phyloP scores from a whole-genome alignment of 2,888 invertebrate species.

The Pycnomerus fuliginosus region DNA sequence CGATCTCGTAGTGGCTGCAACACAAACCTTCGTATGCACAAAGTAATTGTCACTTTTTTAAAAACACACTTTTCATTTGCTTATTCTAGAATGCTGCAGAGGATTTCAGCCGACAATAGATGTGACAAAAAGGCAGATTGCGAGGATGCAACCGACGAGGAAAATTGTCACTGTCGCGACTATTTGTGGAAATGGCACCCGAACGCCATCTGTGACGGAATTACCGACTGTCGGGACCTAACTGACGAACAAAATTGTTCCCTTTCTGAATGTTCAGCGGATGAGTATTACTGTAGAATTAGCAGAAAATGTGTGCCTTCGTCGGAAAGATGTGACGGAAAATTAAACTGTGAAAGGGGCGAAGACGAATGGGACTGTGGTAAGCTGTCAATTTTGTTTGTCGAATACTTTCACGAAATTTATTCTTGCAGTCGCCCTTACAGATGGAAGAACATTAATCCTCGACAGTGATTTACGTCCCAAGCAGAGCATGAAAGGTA shows the following conservation, averaged over 20 bases:
- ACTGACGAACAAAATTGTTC: slow-evolving; percentile 74
- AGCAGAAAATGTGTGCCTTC: slow-evolving; percentile 66
- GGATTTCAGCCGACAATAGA: slow-evolving; percentile 58
- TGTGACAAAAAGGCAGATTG: slow-evolving; percentile 75
- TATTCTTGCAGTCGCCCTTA: slow-evolving; percentile 62
- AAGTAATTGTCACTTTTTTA: no score
- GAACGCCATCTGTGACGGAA: slow-evolving; percentile 71
- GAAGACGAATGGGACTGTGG: slow-evolving; percentile 82
- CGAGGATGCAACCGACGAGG: slow-evolving; percentile 81
- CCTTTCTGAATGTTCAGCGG: slow-evolving; percentile 57
- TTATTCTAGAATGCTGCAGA: slow-evolving; percentile 64
- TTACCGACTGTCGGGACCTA: slow-evolving; percentile 71
- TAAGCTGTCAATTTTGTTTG: slow-evolving; percentile 57
- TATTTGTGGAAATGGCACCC: slow-evolving; percentile 58
- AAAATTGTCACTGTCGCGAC: slow-evolving; percentile 71
- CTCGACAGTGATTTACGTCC: slow-evolving; percentile 65
- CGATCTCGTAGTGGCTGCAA: no score
- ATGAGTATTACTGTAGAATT: slow-evolving; percentile 63
- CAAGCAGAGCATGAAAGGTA: slow-evolving; percentile 60
- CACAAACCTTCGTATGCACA: no score
- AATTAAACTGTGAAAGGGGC: slow-evolving; percentile 63
- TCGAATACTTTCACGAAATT: slow-evolving; percentile 8
- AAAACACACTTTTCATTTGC: no score
- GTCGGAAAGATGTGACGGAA: slow-evolving; percentile 64
- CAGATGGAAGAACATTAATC: slow-evolving; percentile 62